Evolutionary conservation across 2,113 vertebrate genomes (phyloP).

Genomic region (Pseudorectes ferrugineus): DNA sequence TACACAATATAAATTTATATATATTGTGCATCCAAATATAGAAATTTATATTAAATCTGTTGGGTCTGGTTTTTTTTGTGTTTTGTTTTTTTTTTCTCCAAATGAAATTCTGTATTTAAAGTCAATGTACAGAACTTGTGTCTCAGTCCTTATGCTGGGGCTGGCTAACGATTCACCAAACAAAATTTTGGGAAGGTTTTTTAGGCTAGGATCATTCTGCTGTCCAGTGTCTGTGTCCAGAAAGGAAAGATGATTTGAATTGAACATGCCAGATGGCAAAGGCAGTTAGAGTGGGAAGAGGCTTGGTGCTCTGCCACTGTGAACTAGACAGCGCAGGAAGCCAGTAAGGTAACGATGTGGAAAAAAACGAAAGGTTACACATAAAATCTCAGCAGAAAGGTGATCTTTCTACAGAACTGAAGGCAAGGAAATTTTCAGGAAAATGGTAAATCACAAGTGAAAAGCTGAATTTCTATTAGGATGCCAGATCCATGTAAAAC

Average conservation of each 20-base stretch:
- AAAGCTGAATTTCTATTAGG: not conserved
- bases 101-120: not conserved
- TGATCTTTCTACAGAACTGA: not conserved
- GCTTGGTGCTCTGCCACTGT: not conserved
- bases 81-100: not conserved
- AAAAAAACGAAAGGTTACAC: not conserved
- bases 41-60: not conserved
- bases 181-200: not conserved
- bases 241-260: not conserved
- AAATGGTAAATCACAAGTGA: not conserved
- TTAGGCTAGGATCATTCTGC: not conserved
- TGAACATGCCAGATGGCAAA: conserved; percentile 6
- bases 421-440: not conserved
- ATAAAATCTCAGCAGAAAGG: not conserved
- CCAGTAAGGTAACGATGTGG: not conserved
- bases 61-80: not conserved
- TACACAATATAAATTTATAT: not conserved
- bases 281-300: not conserved
- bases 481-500: not conserved
- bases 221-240: not conserved
- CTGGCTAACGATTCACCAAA: not conserved
- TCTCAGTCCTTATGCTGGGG: not conserved
- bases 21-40: fast-evolving
- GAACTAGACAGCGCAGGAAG: not conserved
- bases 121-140: not conserved